These are phyloP conservation scores for Heteractis magnifica DNA, from an alignment of 92 coral and sea anemone genomes.

Conservation along the genomic window DNA sequence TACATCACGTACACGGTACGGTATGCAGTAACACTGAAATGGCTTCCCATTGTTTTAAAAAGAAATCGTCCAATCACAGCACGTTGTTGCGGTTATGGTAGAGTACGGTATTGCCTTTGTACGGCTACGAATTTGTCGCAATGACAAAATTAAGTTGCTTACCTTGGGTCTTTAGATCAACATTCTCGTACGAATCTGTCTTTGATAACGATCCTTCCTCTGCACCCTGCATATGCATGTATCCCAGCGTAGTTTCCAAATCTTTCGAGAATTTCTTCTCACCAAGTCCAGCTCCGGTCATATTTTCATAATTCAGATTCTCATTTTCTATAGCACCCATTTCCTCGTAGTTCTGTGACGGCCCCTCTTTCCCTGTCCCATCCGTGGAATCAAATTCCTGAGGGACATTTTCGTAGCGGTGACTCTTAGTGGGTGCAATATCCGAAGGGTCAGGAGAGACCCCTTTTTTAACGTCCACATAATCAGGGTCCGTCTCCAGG, in stretches of 20 bases:
- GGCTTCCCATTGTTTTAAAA: too few species aligned
- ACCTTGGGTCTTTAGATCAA: slow-evolving; percentile 1
- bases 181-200: slow-evolving; percentile 26
- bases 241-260: slow-evolving; percentile 5
- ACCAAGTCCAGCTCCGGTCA: slow-evolving; percentile 17
- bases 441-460: slow-evolving; percentile 24
- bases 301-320: slow-evolving; percentile 22
- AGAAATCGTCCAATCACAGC: too few species aligned
- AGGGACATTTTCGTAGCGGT: slow-evolving; percentile 58
- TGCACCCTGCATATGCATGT: neutral
- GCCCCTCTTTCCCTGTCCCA: neutral
- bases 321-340: slow-evolving; percentile 1
- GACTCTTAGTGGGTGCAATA: slow-evolving; percentile 12
- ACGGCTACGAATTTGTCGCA: too few species aligned
- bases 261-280: neutral
- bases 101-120: too few species aligned
- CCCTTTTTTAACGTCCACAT: slow-evolving; percentile 41
- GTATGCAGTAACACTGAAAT: too few species aligned
- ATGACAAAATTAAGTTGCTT: neutral
- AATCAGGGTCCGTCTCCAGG: slow-evolving; percentile 38
- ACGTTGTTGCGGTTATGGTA: too few species aligned
- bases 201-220: neutral
- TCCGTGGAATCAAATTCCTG: slow-evolving; percentile 18
- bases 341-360: slow-evolving; percentile 14
- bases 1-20: too few species aligned